phyloP scores from a whole-genome alignment of 2,113 vertebrate species.

The Pogonocichla stellata region DNA sequence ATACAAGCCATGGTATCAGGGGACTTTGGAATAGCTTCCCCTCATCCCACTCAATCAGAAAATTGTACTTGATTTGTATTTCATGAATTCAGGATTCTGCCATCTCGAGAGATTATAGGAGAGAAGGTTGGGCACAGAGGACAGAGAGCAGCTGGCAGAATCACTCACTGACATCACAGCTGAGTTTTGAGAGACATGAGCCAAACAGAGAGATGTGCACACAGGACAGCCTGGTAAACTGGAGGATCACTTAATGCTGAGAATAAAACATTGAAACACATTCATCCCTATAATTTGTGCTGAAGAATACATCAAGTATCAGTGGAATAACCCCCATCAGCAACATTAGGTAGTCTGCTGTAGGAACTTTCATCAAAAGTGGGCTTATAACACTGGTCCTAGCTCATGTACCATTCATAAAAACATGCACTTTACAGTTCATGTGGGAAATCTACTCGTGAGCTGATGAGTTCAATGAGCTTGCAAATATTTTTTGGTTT shows the following conservation, averaged over 20 bases:
- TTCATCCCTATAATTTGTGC: neutral
- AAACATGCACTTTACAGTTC: neutral
- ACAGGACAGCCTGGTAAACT: neutral
- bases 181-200: neutral
- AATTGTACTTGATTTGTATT: neutral
- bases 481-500: neutral
- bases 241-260: neutral
- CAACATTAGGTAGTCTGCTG: neutral
- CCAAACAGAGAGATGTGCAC: neutral
- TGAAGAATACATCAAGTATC: neutral
- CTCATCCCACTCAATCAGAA: neutral
- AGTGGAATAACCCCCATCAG: neutral
- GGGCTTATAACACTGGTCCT: neutral
- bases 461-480: neutral
- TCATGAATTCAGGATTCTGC: neutral
- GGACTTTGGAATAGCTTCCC: neutral
- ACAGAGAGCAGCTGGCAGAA: neutral
- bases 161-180: neutral
- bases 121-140: neutral
- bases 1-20: neutral
- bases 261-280: neutral
- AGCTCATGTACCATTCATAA: neutral
- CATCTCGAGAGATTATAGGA: neutral
- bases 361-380: neutral
- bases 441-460: neutral